Evolutionary conservation across 2,888 invertebrate genomes (phyloP).

Genomic region (Dynastes tityus): DNA sequence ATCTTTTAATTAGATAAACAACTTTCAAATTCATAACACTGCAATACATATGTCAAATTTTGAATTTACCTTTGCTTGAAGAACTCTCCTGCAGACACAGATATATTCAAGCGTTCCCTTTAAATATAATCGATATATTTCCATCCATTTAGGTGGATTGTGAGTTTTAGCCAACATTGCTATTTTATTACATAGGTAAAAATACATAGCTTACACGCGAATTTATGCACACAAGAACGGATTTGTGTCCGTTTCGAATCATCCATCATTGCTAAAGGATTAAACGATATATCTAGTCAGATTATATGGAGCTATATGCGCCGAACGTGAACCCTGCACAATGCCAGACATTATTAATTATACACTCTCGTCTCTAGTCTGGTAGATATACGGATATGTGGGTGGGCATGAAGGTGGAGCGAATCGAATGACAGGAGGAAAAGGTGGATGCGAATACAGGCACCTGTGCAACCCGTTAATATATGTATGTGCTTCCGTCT

Average conservation of each 20-base stretch:
- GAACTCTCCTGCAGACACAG: too few species aligned
- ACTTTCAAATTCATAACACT: too few species aligned
- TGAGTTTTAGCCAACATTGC: too few species aligned
- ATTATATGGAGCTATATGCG: constrained; percentile 56
- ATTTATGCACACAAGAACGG: constrained; percentile 64
- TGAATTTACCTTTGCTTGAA: too few species aligned
- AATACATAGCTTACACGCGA: neutral
- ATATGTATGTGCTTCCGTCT: constrained; percentile 51
- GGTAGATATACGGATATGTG: constrained; percentile 13
- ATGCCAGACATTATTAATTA: constrained; percentile 64
- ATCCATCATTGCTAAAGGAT: constrained; percentile 67
- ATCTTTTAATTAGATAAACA: too few species aligned
- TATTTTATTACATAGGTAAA: too few species aligned
- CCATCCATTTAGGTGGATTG: too few species aligned
- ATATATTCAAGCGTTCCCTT: too few species aligned
- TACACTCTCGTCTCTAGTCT: constrained; percentile 56
- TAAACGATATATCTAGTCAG: constrained; percentile 65
- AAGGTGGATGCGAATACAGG: constrained; percentile 51
- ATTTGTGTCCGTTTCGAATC: constrained; percentile 66
- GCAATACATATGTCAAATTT: too few species aligned
- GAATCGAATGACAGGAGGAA: constrained; percentile 36
- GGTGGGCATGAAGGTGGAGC: constrained; percentile 15
- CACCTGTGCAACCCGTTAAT: constrained; percentile 57
- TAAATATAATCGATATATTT: neutral
- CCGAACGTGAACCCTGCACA: constrained; percentile 43